Conservation (phyloP, 2,888 invertebrate species). For the Girardia tigrina region DNA sequence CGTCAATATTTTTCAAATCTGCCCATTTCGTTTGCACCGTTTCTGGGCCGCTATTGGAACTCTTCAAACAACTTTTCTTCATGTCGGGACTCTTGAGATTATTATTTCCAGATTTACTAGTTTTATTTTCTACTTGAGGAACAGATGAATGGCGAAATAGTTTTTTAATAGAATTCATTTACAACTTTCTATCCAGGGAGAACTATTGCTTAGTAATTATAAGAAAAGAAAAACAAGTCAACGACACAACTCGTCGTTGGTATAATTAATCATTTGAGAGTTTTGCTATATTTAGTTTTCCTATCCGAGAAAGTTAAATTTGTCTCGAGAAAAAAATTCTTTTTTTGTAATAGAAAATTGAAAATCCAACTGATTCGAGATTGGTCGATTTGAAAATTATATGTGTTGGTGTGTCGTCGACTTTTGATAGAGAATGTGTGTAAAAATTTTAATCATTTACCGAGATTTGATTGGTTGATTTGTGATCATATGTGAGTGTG, state of each 20-base stretch:
- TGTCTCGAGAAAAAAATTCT: background rate
- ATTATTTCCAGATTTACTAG: background rate
- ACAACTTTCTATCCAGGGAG: background rate
- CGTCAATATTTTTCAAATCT: slow-evolving; percentile 8
- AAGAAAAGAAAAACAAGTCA: background rate
- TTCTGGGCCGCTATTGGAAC: background rate
- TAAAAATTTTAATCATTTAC: too few relatives aligned
- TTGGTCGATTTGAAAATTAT: background rate
- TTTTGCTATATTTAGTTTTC: background rate
- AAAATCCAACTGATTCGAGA: slow-evolving; percentile 6
- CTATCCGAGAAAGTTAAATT: background rate
- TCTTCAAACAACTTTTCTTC: background rate
- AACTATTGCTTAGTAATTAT: too few relatives aligned
- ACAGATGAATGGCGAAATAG: slow-evolving; percentile 20
- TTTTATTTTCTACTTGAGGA: slow-evolving; percentile 18
- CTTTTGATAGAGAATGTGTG: too few relatives aligned
- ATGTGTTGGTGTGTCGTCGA: background rate
- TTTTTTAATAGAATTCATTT: slow-evolving; percentile 6
- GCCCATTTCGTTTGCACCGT: slow-evolving; percentile 7
- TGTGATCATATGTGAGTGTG: too few relatives aligned
- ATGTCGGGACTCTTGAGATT: background rate
- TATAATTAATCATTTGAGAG: background rate
- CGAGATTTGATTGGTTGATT: too few relatives aligned
- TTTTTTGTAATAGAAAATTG: too few relatives aligned
- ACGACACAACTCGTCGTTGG: slow-evolving; percentile 7